These are phyloP conservation scores for Thymelicus sylvestris DNA, from an alignment of 2,888 invertebrate species.

Conservation along the genomic window DNA sequence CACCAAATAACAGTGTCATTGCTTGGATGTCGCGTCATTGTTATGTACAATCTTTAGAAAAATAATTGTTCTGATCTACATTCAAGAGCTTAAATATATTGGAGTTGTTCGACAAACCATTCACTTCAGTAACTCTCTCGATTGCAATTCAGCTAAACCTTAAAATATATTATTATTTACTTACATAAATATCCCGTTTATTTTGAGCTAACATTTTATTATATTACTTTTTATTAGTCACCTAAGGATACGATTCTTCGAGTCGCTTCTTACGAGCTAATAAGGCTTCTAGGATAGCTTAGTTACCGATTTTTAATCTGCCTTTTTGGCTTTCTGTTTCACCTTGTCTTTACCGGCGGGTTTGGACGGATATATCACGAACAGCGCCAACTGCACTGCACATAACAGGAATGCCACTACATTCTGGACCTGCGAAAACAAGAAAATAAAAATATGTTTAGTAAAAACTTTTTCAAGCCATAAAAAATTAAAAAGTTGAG, in stretches of 20 bases:
- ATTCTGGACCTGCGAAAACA: slow-evolving; percentile 88
- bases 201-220: slow-evolving; percentile 13
- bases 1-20: too few relatives aligned
- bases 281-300: slow-evolving; percentile 16
- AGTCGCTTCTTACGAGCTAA: slow-evolving; percentile 10
- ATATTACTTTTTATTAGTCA: slow-evolving; percentile 1
- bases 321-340: slow-evolving; percentile 71
- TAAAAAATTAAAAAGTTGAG: too few relatives aligned
- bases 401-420: slow-evolving; percentile 86
- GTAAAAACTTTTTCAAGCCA: too few relatives aligned
- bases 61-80: too few relatives aligned
- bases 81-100: too few relatives aligned
- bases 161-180: background rate
- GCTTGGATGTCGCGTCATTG: too few relatives aligned
- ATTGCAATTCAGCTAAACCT: background rate
- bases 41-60: too few relatives aligned
- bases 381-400: slow-evolving; percentile 87
- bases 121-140: background rate
- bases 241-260: slow-evolving; percentile 1
- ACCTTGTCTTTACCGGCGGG: slow-evolving; percentile 64
- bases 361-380: slow-evolving; percentile 87
- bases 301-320: slow-evolving; percentile 52
- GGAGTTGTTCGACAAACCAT: background rate
- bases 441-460: slow-evolving; percentile 20
- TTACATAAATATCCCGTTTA: slow-evolving; percentile 19